Percentiles rank a stretch among this genome's conserved stretches.
Conservation (phyloP, 2,888 invertebrate species). For the Drosophila mimica region DNA sequence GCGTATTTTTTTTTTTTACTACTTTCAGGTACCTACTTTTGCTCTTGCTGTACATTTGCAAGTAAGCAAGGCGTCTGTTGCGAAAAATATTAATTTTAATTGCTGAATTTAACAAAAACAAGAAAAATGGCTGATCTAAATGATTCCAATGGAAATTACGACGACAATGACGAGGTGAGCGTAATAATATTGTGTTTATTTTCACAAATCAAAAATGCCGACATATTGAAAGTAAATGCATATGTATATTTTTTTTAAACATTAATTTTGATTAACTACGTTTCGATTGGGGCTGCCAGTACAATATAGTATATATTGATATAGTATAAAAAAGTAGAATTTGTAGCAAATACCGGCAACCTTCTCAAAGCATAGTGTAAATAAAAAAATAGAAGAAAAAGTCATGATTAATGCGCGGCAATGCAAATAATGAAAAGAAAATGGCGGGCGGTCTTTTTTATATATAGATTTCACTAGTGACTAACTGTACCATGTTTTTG, state of each 20-base stretch:
- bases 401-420: conserved; percentile 25
- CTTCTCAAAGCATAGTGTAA: background rate
- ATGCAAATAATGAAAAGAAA: conserved; percentile 63
- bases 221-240: conserved; percentile 29
- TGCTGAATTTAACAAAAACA: conserved; percentile 16
- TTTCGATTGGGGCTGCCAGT: no score
- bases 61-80: conserved; percentile 45
- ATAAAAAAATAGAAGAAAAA: background rate
- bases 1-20: conserved; percentile 30
- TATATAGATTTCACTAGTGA: conserved; percentile 45
- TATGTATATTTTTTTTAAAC: background rate
- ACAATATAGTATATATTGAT: background rate
- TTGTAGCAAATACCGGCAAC: background rate
- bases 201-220: conserved; percentile 28
- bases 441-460: conserved; percentile 64
- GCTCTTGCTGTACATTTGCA: conserved; percentile 55
- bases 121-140: conserved; percentile 71
- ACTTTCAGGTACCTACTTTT: conserved; percentile 51
- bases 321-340: background rate
- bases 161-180: conserved; percentile 78
- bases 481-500: conserved; percentile 55
- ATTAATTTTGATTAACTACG: background rate
- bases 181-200: conserved; percentile 4
- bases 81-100: conserved; percentile 24
- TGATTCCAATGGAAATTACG: conserved; percentile 80